Percentiles rank a stretch among this genome's conserved stretches.
These are phyloP conservation scores for Pangasius krempfi DNA, from an alignment of 2,797 vertebrate genomes.

Conservation along the genomic window DNA sequence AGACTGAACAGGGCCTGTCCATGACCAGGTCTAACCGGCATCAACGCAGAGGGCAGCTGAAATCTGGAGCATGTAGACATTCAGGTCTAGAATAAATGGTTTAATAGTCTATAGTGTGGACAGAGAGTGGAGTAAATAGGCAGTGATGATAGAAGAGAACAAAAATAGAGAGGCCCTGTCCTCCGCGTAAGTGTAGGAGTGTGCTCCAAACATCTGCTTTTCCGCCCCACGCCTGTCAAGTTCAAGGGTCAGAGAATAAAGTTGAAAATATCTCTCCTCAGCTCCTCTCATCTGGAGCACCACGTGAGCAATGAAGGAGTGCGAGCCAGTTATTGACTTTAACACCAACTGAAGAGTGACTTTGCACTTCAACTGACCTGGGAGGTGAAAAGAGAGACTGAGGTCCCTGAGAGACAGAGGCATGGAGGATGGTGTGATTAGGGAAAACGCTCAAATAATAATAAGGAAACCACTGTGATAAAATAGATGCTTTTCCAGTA, in stretches of 20 bases:
- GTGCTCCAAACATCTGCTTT: slow-evolving; percentile 69
- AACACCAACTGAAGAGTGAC: slow-evolving; percentile 33
- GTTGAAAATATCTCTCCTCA: slow-evolving; percentile 64
- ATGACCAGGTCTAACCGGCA: not conserved
- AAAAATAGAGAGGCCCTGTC: slow-evolving; percentile 26
- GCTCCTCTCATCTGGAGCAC: slow-evolving; percentile 18
- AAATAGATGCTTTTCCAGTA: not conserved
- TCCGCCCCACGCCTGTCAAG: slow-evolving; percentile 62
- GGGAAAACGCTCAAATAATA: not conserved
- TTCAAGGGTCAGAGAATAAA: slow-evolving; percentile 63
- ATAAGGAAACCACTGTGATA: not conserved
- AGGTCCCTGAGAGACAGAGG: slow-evolving; percentile 21
- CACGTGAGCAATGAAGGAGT: slow-evolving; percentile 5
- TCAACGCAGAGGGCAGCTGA: not conserved
- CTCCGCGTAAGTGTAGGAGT: slow-evolving; percentile 59
- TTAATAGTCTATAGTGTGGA: slow-evolving; percentile 9
- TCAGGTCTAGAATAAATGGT: slow-evolving; percentile 4
- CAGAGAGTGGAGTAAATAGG: not conserved
- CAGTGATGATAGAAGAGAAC: slow-evolving; percentile 21
- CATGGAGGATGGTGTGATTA: slow-evolving; percentile 7
- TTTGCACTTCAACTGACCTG: slow-evolving; percentile 44
- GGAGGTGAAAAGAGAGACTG: slow-evolving; percentile 26
- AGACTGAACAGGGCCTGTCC: not conserved
- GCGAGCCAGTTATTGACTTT: slow-evolving; percentile 29
- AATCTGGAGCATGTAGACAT: not conserved